A percentile compares a stretch with the other conserved stretches of the same genome.
Evolutionary conservation across 2,888 invertebrate genomes (phyloP).

Genomic region (Lysandra coridon): DNA sequence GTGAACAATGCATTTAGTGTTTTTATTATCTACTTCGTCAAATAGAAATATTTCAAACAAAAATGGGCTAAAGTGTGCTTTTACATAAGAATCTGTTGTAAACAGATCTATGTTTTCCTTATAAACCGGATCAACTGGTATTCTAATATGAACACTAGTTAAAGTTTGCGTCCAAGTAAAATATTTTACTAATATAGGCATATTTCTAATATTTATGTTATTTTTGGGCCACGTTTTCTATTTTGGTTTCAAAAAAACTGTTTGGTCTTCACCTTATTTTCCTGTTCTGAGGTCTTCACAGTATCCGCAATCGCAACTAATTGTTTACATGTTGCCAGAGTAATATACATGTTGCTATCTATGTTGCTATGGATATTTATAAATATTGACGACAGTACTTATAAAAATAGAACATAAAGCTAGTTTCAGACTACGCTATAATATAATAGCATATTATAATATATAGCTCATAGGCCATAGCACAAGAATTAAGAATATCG

Average conservation of each 20-base stretch:
- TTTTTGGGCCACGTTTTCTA: background rate
- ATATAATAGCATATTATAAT: too few relatives aligned
- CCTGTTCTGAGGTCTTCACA: too few relatives aligned
- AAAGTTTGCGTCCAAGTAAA: constrained; percentile 88
- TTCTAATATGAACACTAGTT: constrained; percentile 80
- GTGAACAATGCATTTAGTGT: constrained; percentile 83
- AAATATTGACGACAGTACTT: background rate
- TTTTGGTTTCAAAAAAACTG: background rate
- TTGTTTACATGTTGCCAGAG: background rate
- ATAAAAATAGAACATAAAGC: too few relatives aligned
- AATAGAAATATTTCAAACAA: constrained; percentile 88
- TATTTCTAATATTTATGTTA: constrained; percentile 46
- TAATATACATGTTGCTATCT: too few relatives aligned
- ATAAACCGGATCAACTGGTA: constrained; percentile 83
- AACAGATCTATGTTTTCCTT: constrained; percentile 85
- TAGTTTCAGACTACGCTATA: too few relatives aligned
- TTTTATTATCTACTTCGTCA: constrained; percentile 80
- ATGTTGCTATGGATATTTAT: background rate
- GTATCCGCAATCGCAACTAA: background rate
- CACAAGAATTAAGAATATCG: too few relatives aligned
- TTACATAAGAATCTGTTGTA: constrained; percentile 85
- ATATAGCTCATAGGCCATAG: too few relatives aligned
- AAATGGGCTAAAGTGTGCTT: constrained; percentile 86
- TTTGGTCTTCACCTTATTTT: too few relatives aligned
- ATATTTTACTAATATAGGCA: constrained; percentile 89